Evolutionary conservation across 2,113 vertebrate species (phyloP), one percentile per base, ranked within the genome.

Genomic region (Brachirus orientalis): DNA sequence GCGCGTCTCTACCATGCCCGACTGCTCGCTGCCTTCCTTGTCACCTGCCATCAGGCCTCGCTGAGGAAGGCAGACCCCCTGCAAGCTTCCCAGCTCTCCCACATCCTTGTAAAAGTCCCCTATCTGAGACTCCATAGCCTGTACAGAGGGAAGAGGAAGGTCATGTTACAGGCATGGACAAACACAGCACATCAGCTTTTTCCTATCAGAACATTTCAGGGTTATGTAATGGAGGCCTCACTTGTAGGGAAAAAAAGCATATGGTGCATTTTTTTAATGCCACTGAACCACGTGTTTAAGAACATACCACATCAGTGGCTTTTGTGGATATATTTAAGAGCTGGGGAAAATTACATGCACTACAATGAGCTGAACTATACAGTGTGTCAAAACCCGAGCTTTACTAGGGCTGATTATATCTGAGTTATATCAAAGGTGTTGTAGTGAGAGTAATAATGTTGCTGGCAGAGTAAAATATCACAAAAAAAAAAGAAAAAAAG

Each of bases 51-150:
- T 92, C 44, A 91, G 81, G 0, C 93, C 94, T 82, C 91, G 94
- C 82, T 95, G 93, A 57, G 95, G 91, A 0, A 93, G 92, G 48
- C 92, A 92, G 48, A 95, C 89, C 64, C 94, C 94, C 82, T 95
- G 90, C 63, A 92, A 76, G 60, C 86, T 77, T 17, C 88, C 91
- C 63, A 93, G 83, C 33, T 92, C 90, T 14, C 90, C 90, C 33
- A 87, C 80, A 66, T 91, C 95, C 77, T 95, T 95, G 64, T 95
- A 91, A 28, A 95, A 91, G 6, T 95, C 94, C 90, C 90, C 88
- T 9, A 96, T 95, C 87, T 97, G 95, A 65, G 94, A 94, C 71
- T 97, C 95, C 90, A 95, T 92, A 58, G 95, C 94, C 95, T 97
- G 85, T 41, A 68, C 33, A 1, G 47, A 64, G 35, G 50, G 53